Evolutionary conservation across 1,140 invertebrate genomes (phyloP), one percentile per base, ranked within the genome.

Genomic region (Eriocheir sinensis): DNA sequence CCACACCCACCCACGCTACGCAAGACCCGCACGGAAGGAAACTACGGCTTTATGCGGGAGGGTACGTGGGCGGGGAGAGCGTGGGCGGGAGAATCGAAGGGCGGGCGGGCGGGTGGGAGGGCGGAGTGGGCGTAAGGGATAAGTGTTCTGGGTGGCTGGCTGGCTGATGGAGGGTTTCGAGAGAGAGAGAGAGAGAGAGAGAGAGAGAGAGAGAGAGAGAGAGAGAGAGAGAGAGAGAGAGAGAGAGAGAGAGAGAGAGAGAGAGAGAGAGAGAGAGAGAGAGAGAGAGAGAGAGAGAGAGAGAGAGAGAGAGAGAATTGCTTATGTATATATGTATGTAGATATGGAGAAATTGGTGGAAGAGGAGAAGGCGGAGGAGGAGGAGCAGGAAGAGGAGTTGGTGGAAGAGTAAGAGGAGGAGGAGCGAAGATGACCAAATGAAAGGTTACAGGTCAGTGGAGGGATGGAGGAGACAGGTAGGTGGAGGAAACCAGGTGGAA

Each of bases 181-280:
- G n/a, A 72, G 60, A 72, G n/a, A 72, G n/a, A 72, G n/a, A 72
- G n/a, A 72, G n/a, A 72, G 12, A n/a, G n/a, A n/a, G 12, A n/a
- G n/a, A 15, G 60, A n/a, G n/a, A 72, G 60, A n/a, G n/a, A n/a
- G 60, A 72, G n/a, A 72, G 60, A 72, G n/a, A 72, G n/a, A 72
- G n/a, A 72, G 32, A 85, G 34, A 0, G 30, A 4, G 21, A 32
- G 30, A 27, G 27, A n/a, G 85, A 34, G 34, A 32, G 83, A 34
- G 40, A 88, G 3, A 38, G 85, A 38, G 27, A 3, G 32, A 88
- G 3, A 38, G 38, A 38, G n/a, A 88, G 36, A 27, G 38, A 9
- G 85, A 88, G 85, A 15, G 40, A 38, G 36, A 85, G 34, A 34
- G 34, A 32, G 32, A 12, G 17, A 32, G 32, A 12, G 12, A 32